Evolutionary conservation across 2,888 invertebrate species (phyloP).

Genomic region (Panopea generosa): DNA sequence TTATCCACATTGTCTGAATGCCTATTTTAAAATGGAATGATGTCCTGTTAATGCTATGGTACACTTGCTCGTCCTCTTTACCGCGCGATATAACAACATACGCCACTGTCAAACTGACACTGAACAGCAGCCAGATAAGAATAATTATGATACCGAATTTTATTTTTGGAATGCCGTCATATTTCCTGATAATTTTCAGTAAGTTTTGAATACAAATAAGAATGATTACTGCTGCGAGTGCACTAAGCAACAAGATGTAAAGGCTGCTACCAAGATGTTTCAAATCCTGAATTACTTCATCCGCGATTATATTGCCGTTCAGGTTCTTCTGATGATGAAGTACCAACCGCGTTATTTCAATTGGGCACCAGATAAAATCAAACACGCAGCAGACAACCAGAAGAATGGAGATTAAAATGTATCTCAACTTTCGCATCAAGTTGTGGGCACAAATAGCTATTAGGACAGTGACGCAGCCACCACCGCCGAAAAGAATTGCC

Average conservation of each 20-base stretch:
- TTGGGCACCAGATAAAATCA: slow-evolving; percentile 76
- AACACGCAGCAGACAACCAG: slow-evolving; percentile 71
- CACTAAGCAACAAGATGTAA: slow-evolving; percentile 71
- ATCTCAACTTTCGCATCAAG: slow-evolving; percentile 70
- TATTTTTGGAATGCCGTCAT: slow-evolving; percentile 59
- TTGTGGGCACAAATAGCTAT: slow-evolving; percentile 70
- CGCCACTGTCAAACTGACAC: slow-evolving; percentile 58
- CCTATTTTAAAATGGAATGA: slow-evolving; percentile 68
- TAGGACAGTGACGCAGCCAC: slow-evolving; percentile 73
- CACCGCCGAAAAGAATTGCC: slow-evolving; percentile 74
- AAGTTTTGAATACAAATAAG: slow-evolving; percentile 68
- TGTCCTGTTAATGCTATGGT: slow-evolving; percentile 62
- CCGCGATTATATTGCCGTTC: slow-evolving; percentile 35
- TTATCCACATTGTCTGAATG: slow-evolving; percentile 62
- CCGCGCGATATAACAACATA: slow-evolving; percentile 66
- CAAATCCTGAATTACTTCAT: slow-evolving; percentile 50
- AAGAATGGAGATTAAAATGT: slow-evolving; percentile 69
- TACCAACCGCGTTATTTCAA: slow-evolving; percentile 75
- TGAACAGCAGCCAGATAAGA: slow-evolving; percentile 50
- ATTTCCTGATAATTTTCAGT: slow-evolving; percentile 54
- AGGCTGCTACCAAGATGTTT: slow-evolving; percentile 70
- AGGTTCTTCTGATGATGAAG: slow-evolving; percentile 64
- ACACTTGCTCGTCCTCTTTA: slow-evolving; percentile 45
- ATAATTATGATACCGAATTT: slow-evolving; percentile 54
- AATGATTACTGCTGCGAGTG: slow-evolving; percentile 66